These are phyloP conservation scores for Hoplostethus atlanticus DNA, from an alignment of 2,797 vertebrate genomes.

Conservation along the genomic window DNA sequence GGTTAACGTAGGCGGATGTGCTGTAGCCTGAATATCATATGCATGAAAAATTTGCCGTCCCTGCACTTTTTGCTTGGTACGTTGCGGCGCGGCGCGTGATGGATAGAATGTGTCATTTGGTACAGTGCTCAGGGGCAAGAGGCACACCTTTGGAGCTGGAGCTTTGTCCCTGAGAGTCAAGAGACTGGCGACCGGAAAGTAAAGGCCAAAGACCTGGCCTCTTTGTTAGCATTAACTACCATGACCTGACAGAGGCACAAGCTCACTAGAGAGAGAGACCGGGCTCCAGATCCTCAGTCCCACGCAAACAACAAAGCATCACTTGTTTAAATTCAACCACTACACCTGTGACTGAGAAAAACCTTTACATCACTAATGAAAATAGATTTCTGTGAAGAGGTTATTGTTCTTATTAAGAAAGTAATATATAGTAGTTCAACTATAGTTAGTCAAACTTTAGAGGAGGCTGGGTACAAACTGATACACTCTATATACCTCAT, in stretches of 20 bases:
- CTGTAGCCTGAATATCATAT: conserved; percentile 64
- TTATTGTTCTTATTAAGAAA: conserved; percentile 7
- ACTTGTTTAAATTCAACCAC: conserved; percentile 46
- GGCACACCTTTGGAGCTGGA: conserved; percentile 47
- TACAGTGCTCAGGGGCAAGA: conserved; percentile 64
- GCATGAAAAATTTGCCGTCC: conserved; percentile 73
- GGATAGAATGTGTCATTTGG: conserved; percentile 73
- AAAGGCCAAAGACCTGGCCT: conserved; percentile 62
- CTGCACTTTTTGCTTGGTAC: conserved; percentile 65
- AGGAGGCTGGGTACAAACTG: no score
- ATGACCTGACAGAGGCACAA: conserved; percentile 51
- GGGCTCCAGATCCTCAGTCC: conserved; percentile 23
- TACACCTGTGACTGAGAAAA: not conserved
- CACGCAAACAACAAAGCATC: conserved; percentile 12
- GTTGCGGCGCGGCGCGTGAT: conserved; percentile 63
- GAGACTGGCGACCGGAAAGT: conserved; percentile 45
- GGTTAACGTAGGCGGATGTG: conserved; percentile 66
- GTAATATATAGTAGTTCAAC: not conserved
- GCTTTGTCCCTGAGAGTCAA: conserved; percentile 55
- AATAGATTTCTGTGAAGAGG: not conserved
- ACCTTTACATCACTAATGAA: conserved; percentile 1
- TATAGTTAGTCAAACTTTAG: not conserved
- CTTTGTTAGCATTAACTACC: conserved; percentile 66
- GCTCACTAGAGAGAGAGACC: conserved; percentile 23
- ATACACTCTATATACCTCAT: no score